Evolutionary conservation across 2,113 vertebrate species (phyloP), one percentile per base, ranked within the genome.

Genomic region (Sterrhoptilus dennistouni): DNA sequence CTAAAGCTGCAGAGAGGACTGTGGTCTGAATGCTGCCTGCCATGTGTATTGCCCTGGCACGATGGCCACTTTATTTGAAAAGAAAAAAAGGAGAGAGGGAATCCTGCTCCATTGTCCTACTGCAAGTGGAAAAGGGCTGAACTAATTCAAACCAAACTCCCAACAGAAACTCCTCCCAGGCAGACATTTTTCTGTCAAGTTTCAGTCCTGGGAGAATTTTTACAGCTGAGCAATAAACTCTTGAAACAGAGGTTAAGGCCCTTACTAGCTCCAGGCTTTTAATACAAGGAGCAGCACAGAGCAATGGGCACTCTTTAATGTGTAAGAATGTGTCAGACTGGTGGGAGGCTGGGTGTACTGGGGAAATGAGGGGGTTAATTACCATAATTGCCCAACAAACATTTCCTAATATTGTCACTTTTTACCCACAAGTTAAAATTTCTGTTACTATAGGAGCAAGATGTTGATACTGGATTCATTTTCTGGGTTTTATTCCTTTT

Each of bases 401-500:
- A 77, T 94, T 96, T 97, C 94, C 93, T 95, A 86, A 96, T 87
- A 93, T 74, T 97, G 93, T 95, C 95, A 86, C 82, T 88, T 97
- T 92, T 95, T 94, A 95, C 77, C 89, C 94, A 93, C 75, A 95
- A 97, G 77, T 97, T 97, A 87, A 77, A 93, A 69, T 96, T 96
- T 90, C 91, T 93, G 97, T 98, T 98, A 96, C 97, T 97, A 97
- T 97, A 97, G 92, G 89, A 93, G 81, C 95, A 90, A 95, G 90
- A 95, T 98, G 97, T 98, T 98, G 97, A 98, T 97, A 95, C 97
- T 98, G 97, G 97, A 98, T 95, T 91, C 94, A 81, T 90, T 95
- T 97, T 95, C 89, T 96, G 92, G 87, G 96, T 98, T 97, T 97
- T 96, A 97, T 96, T 98, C 94, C 95, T 94, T 94, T 97, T 93